These are phyloP conservation scores for Ichneumoninae sp. DNA, from an alignment of 2,888 invertebrate species.

Conservation along the genomic window DNA sequence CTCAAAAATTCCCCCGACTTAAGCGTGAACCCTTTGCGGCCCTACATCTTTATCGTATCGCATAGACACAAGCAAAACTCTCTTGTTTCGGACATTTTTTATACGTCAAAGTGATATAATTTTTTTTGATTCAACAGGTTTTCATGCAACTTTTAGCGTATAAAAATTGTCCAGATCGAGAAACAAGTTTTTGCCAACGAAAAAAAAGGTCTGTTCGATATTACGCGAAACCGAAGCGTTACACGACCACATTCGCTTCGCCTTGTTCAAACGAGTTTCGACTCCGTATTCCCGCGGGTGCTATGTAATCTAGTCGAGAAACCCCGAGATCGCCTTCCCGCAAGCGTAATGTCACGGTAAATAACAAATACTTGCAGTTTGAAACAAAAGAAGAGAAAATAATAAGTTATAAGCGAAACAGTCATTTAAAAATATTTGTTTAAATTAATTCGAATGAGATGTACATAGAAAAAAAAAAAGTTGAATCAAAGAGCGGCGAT, in stretches of 20 bases:
- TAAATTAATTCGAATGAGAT: not conserved
- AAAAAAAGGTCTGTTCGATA: not conserved
- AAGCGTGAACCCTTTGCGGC: not conserved
- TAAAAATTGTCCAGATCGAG: not conserved
- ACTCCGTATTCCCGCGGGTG: not conserved
- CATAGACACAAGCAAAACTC: not conserved
- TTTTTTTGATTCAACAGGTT: not conserved
- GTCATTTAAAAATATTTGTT: not conserved
- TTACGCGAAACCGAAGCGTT: constrained; percentile 2
- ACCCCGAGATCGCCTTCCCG: not conserved
- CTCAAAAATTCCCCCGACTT: not conserved
- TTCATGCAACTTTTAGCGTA: not conserved
- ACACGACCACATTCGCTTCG: constrained; percentile 16
- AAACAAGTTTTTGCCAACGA: not conserved
- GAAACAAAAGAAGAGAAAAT: not conserved
- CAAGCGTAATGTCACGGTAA: not conserved
- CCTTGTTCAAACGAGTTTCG: not conserved
- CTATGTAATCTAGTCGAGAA: constrained; percentile 3
- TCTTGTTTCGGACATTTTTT: not conserved
- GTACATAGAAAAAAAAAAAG: not conserved
- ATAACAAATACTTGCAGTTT: not conserved
- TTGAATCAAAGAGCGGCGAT: not conserved
- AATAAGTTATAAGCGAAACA: not conserved
- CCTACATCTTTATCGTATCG: not conserved
- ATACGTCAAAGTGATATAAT: not conserved